Percentiles rank a stretch among this genome's conserved stretches.
Evolutionary conservation across 2,113 vertebrate genomes (phyloP).

Genomic region (Sorex fumeus): DNA sequence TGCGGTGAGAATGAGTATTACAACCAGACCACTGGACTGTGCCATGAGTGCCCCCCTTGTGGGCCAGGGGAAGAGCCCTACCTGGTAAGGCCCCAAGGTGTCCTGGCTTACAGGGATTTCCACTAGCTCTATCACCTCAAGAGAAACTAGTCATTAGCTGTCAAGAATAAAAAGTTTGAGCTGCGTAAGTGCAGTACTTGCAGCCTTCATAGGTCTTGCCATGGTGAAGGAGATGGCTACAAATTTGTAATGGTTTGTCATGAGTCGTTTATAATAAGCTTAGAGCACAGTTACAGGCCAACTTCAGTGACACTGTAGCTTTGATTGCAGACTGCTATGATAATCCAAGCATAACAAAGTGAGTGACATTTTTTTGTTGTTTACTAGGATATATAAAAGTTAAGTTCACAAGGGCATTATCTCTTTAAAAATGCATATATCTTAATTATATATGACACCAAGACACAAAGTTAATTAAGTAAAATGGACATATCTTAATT

Average conservation of each 20-base stretch:
- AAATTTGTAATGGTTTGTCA: neutral
- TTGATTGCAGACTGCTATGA: neutral
- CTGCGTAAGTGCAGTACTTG: neutral
- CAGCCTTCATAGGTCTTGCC: too few species aligned
- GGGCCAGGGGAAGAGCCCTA: conserved; percentile 96
- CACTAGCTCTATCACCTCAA: neutral
- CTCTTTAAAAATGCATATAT: neutral
- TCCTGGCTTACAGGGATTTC: neutral
- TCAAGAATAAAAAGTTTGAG: neutral
- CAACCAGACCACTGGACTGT: conserved; percentile 96
- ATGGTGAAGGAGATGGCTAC: neutral
- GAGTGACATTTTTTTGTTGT: neutral
- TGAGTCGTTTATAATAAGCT: neutral
- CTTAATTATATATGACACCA: neutral
- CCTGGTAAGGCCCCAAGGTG: conserved; percentile 89
- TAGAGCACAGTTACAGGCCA: neutral
- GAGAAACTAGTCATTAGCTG: neutral
- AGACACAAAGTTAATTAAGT: neutral
- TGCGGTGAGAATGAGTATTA: conserved; percentile 98
- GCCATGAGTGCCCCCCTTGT: conserved; percentile 96
- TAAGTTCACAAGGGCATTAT: neutral
- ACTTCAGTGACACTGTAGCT: neutral
- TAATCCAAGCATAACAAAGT: neutral
- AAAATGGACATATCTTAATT: too few species aligned
- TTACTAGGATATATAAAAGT: neutral